These are phyloP conservation scores for Nothoprocta perdicaria DNA, from an alignment of 2,113 vertebrate species.

Conservation along the genomic window DNA sequence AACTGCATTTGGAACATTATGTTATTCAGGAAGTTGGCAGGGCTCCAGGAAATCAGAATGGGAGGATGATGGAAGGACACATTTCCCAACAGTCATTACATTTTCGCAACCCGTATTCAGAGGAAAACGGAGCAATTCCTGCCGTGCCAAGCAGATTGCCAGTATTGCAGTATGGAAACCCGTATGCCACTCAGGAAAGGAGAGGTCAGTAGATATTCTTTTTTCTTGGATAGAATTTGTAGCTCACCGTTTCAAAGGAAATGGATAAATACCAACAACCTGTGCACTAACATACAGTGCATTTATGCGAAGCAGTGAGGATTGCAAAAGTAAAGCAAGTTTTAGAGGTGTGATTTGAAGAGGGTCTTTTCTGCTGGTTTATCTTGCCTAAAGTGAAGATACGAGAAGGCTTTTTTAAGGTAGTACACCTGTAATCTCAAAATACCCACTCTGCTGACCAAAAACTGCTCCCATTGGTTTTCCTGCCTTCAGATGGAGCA, in stretches of 20 bases:
- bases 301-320: not conserved
- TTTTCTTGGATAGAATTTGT: not conserved
- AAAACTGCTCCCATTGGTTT: not conserved
- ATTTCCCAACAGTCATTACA: conserved; percentile 75
- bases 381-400: not conserved
- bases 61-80: conserved; percentile 77
- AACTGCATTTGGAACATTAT: not conserved
- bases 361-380: not conserved
- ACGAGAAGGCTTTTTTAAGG: not conserved
- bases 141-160: conserved; percentile 82
- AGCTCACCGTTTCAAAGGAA: not conserved
- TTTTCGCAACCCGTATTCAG: conserved; percentile 80
- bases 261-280: not conserved
- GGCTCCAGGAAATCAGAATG: conserved; percentile 73
- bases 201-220: conserved; percentile 79
- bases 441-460: not conserved
- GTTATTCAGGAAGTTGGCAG: conserved; percentile 83
- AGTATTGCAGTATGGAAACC: conserved; percentile 92
- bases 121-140: conserved; percentile 81
- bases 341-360: not conserved
- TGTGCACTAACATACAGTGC: not conserved
- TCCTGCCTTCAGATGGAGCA: conserved; percentile 82
- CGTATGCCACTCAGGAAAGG: conserved; percentile 84
- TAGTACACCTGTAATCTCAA: not conserved
- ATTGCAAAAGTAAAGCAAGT: not conserved